phyloP scores from a whole-genome alignment of 2,797 vertebrate genomes.

The Poecilia wingei region DNA sequence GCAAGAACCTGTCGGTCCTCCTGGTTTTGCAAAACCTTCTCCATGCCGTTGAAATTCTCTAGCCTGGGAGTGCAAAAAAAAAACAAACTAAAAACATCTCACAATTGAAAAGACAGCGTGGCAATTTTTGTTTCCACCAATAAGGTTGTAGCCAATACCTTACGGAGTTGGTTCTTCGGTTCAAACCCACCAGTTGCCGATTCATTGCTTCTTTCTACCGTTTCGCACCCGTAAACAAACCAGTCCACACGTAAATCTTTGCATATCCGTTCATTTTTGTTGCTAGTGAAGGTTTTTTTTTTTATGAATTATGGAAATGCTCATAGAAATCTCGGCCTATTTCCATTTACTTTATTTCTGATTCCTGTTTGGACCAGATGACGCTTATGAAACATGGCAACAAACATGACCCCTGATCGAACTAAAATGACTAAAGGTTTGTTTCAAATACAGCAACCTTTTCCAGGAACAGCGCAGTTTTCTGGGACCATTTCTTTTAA shows the following conservation, averaged over 20 bases:
- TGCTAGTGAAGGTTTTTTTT: neutral
- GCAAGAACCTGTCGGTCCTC: slow-evolving; percentile 39
- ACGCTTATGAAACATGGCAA: neutral
- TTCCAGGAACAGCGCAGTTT: neutral
- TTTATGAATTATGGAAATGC: neutral
- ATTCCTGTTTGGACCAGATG: neutral
- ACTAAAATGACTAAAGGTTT: neutral
- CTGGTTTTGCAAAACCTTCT: slow-evolving; percentile 66
- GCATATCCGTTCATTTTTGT: neutral
- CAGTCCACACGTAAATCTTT: neutral
- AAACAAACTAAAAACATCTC: slow-evolving; percentile 36
- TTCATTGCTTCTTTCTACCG: neutral
- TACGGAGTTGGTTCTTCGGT: neutral
- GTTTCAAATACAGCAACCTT: neutral
- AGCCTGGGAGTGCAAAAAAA: slow-evolving; percentile 53
- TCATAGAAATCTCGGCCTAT: neutral
- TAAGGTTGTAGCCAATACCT: slow-evolving; percentile 63
- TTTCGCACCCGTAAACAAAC: neutral
- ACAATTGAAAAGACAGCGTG: slow-evolving; percentile 60
- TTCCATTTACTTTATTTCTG: neutral
- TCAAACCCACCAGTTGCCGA: neutral
- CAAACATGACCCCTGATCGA: neutral
- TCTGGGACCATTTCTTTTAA: neutral
- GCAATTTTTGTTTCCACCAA: slow-evolving; percentile 48
- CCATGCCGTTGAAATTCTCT: slow-evolving; percentile 71